Base-by-base conservation (phyloP, 2,113 vertebrate genomes). In the Alethe castanea region DNA sequence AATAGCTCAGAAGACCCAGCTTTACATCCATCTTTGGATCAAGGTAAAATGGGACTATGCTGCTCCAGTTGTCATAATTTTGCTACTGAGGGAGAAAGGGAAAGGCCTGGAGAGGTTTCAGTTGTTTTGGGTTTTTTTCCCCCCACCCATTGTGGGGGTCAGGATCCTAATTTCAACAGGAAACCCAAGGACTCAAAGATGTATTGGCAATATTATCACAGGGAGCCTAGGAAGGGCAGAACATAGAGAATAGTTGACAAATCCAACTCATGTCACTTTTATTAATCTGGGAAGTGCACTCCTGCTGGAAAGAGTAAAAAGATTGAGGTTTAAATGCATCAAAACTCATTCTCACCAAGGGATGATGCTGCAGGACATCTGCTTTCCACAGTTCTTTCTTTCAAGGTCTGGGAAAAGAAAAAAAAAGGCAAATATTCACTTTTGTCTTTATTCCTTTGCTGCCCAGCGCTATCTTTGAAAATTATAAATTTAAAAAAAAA, bases 51-150 rank as follows among this genome's bases (percentile, higher is more conserved):
- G 17, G 35, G 15, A 31, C 11, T 3, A 0, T 12, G 12, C 35
- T 77, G 52, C 54, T 81, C 12, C 38, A 36, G 18, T 15, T 44
- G 9, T n/a, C 20, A 3, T 22, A 19, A 20, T 77, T 88, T 77
- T 50, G 8, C 19, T 62, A 1, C 12, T 40, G 19, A 26, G 19
- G 16, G 31, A 48, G 47, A 19, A 85, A 59, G 25, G 14, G 29
- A 69, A 72, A 77, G 26, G 12, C n/a, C n/a, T 76, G n/a, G 36
- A 65, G 25, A 74, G 26, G 11, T 66, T 73, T 66, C 20, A 11
- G 11, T 31, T n/a, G 6, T 25, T 60, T 45, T 6, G 13, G 12
- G 2, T 1, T 40, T 40, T n/a, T 18, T 3, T 0, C 9, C 18
- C 40, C 22, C n/a, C 12, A 14, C 11, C 19, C 1, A 4, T 59